Conservation (phyloP, 1,140 invertebrate genomes). For the Lethrus apterus region DNA sequence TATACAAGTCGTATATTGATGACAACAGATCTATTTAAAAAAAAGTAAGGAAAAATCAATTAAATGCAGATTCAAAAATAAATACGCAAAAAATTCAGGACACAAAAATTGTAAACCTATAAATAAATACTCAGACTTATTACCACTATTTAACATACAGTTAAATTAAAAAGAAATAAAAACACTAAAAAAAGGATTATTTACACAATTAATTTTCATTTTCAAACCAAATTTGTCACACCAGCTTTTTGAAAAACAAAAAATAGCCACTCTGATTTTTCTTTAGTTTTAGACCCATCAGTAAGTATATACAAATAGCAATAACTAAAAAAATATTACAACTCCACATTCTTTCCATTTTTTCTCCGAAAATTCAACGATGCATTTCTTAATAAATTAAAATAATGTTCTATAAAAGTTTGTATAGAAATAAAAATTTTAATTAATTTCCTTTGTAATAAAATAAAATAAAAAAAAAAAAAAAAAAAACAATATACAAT, state of each 20-base stretch:
- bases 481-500: not conserved
- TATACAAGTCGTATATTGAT: constrained; percentile 32
- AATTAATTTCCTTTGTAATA: no score
- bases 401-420: no score
- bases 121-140: constrained; percentile 33
- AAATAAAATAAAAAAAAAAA: not conserved
- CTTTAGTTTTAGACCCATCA: not conserved
- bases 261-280: constrained; percentile 11
- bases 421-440: no score
- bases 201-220: constrained; percentile 27
- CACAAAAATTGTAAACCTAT: constrained; percentile 14
- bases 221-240: constrained; percentile 24
- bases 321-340: not conserved
- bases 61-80: constrained; percentile 33
- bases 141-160: constrained; percentile 28
- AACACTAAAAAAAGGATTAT: constrained; percentile 34
- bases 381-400: no score
- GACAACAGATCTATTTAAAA: constrained; percentile 31
- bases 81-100: constrained; percentile 22
- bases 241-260: constrained; percentile 11
- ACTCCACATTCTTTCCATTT: not conserved
- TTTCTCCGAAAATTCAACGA: no score
- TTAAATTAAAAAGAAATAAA: constrained; percentile 30
- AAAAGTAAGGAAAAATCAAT: not conserved
- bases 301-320: constrained; percentile 13